phyloP scores from a whole-genome alignment of 2,888 invertebrate species.

The Diarsia mendica region DNA sequence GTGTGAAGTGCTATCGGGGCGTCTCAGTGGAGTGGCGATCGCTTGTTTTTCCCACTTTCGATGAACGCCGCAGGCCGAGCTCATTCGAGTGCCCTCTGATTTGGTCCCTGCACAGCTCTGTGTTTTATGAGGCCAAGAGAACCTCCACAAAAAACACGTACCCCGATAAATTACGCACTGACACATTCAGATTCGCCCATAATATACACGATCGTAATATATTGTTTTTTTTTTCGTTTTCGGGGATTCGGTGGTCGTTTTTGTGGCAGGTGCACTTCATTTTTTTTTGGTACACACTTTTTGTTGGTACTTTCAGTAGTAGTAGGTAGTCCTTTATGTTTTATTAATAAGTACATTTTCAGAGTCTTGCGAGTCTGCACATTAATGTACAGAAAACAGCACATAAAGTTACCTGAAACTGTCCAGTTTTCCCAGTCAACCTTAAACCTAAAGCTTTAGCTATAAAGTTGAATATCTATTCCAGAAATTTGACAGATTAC shows the following conservation, averaged over 20 bases:
- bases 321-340: too few species aligned
- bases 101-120: slow-evolving; percentile 84
- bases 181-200: slow-evolving; percentile 90
- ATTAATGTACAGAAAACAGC: not conserved
- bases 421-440: too few species aligned
- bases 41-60: slow-evolving; percentile 89
- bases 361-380: too few species aligned
- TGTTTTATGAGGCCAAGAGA: slow-evolving; percentile 90
- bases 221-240: slow-evolving; percentile 82
- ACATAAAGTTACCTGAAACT: too few species aligned
- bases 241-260: slow-evolving; percentile 65
- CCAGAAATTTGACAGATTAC: too few species aligned
- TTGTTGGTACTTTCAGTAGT: slow-evolving; percentile 34
- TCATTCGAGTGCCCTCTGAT: slow-evolving; percentile 84
- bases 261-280: slow-evolving; percentile 69
- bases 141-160: slow-evolving; percentile 88
- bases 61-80: slow-evolving; percentile 83
- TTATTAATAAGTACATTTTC: too few species aligned
- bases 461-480: too few species aligned
- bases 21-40: slow-evolving; percentile 88
- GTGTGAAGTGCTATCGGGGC: slow-evolving; percentile 89
- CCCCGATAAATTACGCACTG: slow-evolving; percentile 89
- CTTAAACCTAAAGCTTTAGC: too few species aligned
- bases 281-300: slow-evolving; percentile 51
- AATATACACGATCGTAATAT: slow-evolving; percentile 88